Conservation (phyloP, 2,113 vertebrate genomes). For the Nothocercus nigrocapillus region DNA sequence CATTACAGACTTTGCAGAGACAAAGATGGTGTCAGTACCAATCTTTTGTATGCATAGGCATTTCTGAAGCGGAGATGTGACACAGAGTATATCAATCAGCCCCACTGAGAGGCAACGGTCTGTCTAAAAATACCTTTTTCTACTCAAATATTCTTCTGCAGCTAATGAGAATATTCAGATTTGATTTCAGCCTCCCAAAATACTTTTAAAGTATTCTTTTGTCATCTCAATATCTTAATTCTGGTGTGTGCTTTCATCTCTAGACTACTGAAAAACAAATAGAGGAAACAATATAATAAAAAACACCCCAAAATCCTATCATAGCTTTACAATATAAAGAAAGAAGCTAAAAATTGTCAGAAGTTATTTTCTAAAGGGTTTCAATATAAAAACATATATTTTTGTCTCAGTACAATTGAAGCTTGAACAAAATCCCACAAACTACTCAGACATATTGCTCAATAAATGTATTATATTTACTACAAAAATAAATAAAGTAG, state of each 20-base stretch:
- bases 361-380: not conserved
- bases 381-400: not conserved
- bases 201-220: not conserved
- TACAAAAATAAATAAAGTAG: not conserved
- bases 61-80: not conserved
- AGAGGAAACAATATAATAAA: not conserved
- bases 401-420: not conserved
- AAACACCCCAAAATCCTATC: not conserved
- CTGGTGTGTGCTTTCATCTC: not conserved
- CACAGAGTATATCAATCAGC: not conserved
- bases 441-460: not conserved
- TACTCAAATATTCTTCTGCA: not conserved
- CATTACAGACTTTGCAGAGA: not conserved
- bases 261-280: not conserved
- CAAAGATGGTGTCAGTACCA: not conserved
- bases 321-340: not conserved
- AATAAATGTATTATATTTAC: not conserved
- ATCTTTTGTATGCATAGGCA: not conserved
- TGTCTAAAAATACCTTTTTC: not conserved
- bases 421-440: not conserved
- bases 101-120: not conserved
- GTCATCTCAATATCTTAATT: not conserved
- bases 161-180: not conserved
- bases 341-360: not conserved
- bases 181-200: not conserved